These are phyloP conservation scores for Astur gentilis DNA, from an alignment of 2,113 vertebrate species.

Conservation along the genomic window DNA sequence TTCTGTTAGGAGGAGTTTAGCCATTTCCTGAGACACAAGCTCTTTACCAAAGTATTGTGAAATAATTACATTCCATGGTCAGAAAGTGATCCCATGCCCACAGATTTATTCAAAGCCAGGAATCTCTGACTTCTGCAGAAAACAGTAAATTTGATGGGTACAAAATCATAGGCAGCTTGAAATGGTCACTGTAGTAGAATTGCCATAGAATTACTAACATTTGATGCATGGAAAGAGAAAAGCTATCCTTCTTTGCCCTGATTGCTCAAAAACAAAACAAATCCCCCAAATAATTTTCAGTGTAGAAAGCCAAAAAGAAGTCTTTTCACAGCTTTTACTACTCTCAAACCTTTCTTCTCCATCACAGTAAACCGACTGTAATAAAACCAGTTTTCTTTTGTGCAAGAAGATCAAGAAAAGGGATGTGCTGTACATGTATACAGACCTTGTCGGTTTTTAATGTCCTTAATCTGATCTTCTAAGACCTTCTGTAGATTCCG, in stretches of 20 bases:
- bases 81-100: neutral
- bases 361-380: neutral
- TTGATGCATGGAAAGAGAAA: neutral
- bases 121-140: neutral
- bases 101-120: neutral
- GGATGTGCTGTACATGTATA: neutral
- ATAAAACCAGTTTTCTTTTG: neutral
- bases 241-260: neutral
- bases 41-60: neutral
- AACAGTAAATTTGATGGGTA: neutral
- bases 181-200: neutral
- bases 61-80: neutral
- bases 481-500: constrained; percentile 81
- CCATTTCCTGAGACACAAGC: neutral
- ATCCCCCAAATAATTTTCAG: neutral
- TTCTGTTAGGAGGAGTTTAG: neutral
- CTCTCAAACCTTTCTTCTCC: neutral
- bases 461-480: constrained; percentile 81
- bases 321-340: neutral
- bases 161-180: neutral
- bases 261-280: neutral
- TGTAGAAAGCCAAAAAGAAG: neutral
- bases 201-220: neutral
- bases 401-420: neutral
- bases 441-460: constrained; percentile 82